Conservation (phyloP, 2,888 invertebrate genomes). For the Stomorhina lunata region DNA sequence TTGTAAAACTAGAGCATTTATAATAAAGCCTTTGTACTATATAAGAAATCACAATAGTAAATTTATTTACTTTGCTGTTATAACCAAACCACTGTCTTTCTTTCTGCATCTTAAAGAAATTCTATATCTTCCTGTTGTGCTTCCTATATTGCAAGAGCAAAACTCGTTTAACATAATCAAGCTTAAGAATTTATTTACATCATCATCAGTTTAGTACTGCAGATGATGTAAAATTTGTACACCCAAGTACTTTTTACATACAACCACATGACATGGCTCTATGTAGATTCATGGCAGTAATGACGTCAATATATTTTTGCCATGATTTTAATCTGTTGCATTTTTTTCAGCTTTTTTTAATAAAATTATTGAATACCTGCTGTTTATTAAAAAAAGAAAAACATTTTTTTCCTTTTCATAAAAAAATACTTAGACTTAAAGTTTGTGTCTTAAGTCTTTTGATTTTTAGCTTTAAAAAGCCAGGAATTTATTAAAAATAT, state of each 20-base stretch:
- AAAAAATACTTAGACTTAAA: neutral
- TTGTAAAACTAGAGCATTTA: no score
- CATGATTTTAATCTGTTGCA: constrained; percentile 43
- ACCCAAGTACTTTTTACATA: neutral
- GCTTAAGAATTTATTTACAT: constrained; percentile 57
- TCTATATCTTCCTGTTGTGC: constrained; percentile 54
- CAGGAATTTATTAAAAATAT: neutral
- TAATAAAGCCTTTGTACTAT: no score
- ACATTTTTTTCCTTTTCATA: neutral
- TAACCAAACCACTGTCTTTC: constrained; percentile 36
- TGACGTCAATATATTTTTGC: constrained; percentile 60
- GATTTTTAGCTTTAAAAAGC: neutral
- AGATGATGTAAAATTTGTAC: neutral
- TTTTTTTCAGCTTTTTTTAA: neutral
- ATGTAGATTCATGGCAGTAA: constrained; percentile 28
- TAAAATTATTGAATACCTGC: constrained; percentile 43
- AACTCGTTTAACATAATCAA: constrained; percentile 47
- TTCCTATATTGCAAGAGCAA: neutral
- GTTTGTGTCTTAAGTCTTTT: constrained; percentile 29
- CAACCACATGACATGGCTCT: constrained; percentile 12
- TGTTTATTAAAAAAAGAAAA: constrained; percentile 22
- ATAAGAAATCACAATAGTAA: neutral
- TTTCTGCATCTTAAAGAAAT: constrained; percentile 31
- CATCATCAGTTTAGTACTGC: constrained; percentile 21
- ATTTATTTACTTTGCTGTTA: neutral